These are phyloP conservation scores for Berghia stephanieae DNA, from an alignment of 1,140 invertebrate species.

Conservation along the genomic window DNA sequence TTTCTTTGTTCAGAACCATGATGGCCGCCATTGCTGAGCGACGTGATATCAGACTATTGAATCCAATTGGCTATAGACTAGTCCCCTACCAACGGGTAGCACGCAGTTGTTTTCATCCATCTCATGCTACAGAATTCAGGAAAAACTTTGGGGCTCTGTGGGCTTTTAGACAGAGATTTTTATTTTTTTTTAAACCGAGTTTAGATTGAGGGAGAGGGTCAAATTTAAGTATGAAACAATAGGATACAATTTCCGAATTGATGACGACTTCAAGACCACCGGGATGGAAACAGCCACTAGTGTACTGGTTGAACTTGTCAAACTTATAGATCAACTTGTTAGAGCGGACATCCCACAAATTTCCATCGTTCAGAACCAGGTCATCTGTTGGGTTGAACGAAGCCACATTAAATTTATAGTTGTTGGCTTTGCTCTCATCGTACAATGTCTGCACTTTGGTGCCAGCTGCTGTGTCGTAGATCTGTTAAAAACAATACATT, in stretches of 20 bases:
- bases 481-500: too few relatives aligned
- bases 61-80: too few relatives aligned
- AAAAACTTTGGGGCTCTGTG: too few relatives aligned
- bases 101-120: too few relatives aligned
- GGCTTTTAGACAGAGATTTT: too few relatives aligned
- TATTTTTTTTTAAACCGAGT: too few relatives aligned
- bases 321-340: slow-evolving; percentile 84
- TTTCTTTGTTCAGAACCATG: too few relatives aligned
- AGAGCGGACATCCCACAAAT: slow-evolving; percentile 92
- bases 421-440: slow-evolving; percentile 82
- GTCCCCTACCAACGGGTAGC: too few relatives aligned
- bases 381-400: slow-evolving; percentile 95
- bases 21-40: too few relatives aligned
- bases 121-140: too few relatives aligned
- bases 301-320: slow-evolving; percentile 94
- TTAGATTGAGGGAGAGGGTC: background rate
- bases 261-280: slow-evolving; percentile 86
- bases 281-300: slow-evolving; percentile 97
- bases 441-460: slow-evolving; percentile 78
- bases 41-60: too few relatives aligned
- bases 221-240: slow-evolving; percentile 23
- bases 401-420: slow-evolving; percentile 92
- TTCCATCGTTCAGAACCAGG: slow-evolving; percentile 92
- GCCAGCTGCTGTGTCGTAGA: slow-evolving; percentile 91
- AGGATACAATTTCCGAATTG: slow-evolving; percentile 72